phyloP scores from a whole-genome alignment of 2,797 vertebrate species.

The Rousettus madagascariensis region DNA sequence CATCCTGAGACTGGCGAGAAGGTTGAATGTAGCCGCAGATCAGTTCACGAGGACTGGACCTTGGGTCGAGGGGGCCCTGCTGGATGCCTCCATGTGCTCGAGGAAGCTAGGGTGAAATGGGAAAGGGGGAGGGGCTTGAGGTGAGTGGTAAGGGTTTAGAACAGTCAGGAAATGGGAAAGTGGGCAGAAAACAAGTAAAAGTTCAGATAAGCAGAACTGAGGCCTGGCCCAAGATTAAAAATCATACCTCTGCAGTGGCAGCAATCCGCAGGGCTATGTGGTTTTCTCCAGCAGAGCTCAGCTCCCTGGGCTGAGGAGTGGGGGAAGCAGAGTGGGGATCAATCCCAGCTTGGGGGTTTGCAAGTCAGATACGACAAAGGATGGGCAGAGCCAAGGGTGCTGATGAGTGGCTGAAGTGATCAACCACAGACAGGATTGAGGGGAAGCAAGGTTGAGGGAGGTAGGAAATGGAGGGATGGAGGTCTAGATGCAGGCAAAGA shows the following conservation, averaged over 20 bases:
- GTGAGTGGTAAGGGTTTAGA: slow-evolving; percentile 44
- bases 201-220: slow-evolving; percentile 53
- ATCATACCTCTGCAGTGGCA: slow-evolving; percentile 38
- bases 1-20: background rate
- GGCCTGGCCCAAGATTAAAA: background rate
- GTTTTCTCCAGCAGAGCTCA: slow-evolving; percentile 57
- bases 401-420: slow-evolving; percentile 28
- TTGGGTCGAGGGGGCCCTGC: background rate
- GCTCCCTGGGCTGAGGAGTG: background rate
- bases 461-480: slow-evolving; percentile 15
- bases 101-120: slow-evolving; percentile 52
- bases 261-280: background rate
- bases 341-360: background rate
- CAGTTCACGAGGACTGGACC: background rate
- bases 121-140: background rate
- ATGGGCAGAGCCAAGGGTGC: slow-evolving; percentile 11
- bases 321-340: slow-evolving; percentile 12
- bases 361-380: slow-evolving; percentile 36
- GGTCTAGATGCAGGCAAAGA: slow-evolving; percentile 19
- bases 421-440: background rate
- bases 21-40: background rate
- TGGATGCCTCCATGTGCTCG: background rate
- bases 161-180: slow-evolving; percentile 22
- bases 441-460: background rate
- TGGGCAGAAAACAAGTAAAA: slow-evolving; percentile 63